Base-by-base conservation (phyloP, 2,888 invertebrate genomes). In the Smittia sp. region DNA sequence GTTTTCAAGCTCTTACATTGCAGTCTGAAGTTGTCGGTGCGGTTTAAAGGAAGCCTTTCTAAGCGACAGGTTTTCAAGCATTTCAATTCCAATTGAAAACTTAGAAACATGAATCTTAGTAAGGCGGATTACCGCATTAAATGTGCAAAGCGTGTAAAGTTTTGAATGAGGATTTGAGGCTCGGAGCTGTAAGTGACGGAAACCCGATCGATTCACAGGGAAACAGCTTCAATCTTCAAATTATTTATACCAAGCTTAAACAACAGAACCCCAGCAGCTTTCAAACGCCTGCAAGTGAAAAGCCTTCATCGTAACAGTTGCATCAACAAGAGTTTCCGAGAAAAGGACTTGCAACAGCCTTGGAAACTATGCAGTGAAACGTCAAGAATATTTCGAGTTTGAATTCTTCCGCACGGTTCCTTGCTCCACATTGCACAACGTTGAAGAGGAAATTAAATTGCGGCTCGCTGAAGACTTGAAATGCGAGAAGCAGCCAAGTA, bases 241-340 rank as follows among this genome's bases (percentile, higher is more conserved):
- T n/a, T n/a, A n/a, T n/a, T n/a, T n/a, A n/a, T n/a, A n/a, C n/a
- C n/a, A n/a, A n/a, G n/a, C n/a, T n/a, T n/a, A n/a, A n/a, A n/a
- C n/a, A n/a, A n/a, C n/a, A n/a, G n/a, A n/a, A n/a, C n/a, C n/a
- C n/a, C n/a, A n/a, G n/a, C n/a, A 32, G 9, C 3, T 32, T 32
- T 32, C 9, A 32, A 32, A 32, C 4, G 4, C 32, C 32, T 32
- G 32, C 3, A 3, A 9, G 9, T 41, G 46, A 41, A 46, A 24
- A 68, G 7, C n/a, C 11, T 22, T 39, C 39, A 46, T 24, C 22
- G 66, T 66, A 66, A 68, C 68, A 68, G 22, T 68, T 68, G 46
- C 13, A 38, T 7, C 0, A 39, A 32, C 39, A 66, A 24, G 68
- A 68, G 11, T 41, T 41, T 46, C 15, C 46, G 46, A 46, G 15